A percentile compares a stretch with the other conserved stretches of the same genome.
phyloP scores from a whole-genome alignment of 2,797 vertebrate species.

The Miichthys miiuy region DNA sequence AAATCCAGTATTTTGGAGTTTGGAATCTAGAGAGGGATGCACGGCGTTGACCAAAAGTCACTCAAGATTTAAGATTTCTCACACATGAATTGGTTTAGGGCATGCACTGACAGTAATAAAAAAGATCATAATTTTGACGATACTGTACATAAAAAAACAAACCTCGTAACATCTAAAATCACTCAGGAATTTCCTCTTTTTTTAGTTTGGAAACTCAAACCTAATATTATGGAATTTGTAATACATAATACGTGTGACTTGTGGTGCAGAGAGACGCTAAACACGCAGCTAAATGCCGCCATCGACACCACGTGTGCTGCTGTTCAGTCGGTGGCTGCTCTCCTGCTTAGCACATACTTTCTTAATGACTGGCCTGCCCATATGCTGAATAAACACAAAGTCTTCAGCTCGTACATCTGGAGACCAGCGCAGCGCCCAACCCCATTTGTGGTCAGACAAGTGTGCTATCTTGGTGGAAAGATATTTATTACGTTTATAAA shows the following conservation, averaged over 20 bases:
- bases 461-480: constrained; percentile 79
- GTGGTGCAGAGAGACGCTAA: constrained; percentile 16
- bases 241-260: constrained; percentile 18
- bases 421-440: constrained; percentile 73
- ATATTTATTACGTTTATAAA: constrained; percentile 84
- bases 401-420: constrained; percentile 75
- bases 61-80: constrained; percentile 38
- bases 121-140: too few relatives aligned
- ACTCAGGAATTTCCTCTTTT: not conserved
- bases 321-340: constrained; percentile 70
- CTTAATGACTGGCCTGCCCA: constrained; percentile 79
- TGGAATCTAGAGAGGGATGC: constrained; percentile 58
- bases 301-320: constrained; percentile 57
- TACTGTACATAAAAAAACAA: not conserved
- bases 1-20: constrained; percentile 74
- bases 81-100: too few relatives aligned
- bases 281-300: constrained; percentile 16
- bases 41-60: constrained; percentile 67
- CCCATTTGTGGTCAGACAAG: constrained; percentile 82
- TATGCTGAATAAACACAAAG: constrained; percentile 77
- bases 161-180: not conserved
- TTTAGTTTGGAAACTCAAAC: not conserved
- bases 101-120: too few relatives aligned
- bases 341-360: constrained; percentile 78
- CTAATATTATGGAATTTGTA: constrained; percentile 10